Evolutionary conservation across 2,113 vertebrate genomes (phyloP).

Genomic region (Ondatra zibethicus): DNA sequence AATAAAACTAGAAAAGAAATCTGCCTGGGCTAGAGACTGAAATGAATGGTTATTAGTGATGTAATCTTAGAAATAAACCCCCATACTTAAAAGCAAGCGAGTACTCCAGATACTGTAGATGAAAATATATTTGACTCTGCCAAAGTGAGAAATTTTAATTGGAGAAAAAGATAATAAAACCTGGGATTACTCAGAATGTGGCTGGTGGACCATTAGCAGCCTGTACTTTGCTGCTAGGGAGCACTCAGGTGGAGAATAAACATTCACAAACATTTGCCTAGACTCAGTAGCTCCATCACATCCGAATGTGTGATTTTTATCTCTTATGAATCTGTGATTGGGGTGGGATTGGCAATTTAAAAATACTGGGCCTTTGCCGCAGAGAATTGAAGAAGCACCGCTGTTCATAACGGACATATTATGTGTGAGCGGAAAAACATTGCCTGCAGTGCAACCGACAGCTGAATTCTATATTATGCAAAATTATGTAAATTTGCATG

Average conservation of each 20-base stretch:
- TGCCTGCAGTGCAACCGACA: not conserved
- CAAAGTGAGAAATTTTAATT: not conserved
- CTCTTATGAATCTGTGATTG: not conserved
- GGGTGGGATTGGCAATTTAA: not conserved
- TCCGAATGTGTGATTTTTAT: not conserved
- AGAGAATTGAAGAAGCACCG: not conserved
- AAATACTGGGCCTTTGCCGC: not conserved
- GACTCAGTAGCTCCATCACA: not conserved
- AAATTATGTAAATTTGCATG: not conserved
- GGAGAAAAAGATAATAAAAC: not conserved
- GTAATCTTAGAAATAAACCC: slow-evolving; percentile 3
- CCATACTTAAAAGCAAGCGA: not conserved
- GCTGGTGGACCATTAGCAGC: not conserved
- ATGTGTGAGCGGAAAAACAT: not conserved
- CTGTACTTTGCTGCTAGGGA: not conserved
- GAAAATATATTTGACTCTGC: not conserved
- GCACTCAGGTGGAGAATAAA: not conserved
- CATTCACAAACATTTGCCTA: not conserved
- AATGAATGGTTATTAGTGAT: not conserved
- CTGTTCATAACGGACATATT: not conserved
- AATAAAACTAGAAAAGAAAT: not conserved
- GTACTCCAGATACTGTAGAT: not conserved
- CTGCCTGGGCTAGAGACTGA: not conserved
- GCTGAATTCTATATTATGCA: not conserved
- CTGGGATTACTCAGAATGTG: not conserved